Evolutionary conservation across 2,797 vertebrate genomes (phyloP).

Genomic region (Chiroxiphia lanceolata): DNA sequence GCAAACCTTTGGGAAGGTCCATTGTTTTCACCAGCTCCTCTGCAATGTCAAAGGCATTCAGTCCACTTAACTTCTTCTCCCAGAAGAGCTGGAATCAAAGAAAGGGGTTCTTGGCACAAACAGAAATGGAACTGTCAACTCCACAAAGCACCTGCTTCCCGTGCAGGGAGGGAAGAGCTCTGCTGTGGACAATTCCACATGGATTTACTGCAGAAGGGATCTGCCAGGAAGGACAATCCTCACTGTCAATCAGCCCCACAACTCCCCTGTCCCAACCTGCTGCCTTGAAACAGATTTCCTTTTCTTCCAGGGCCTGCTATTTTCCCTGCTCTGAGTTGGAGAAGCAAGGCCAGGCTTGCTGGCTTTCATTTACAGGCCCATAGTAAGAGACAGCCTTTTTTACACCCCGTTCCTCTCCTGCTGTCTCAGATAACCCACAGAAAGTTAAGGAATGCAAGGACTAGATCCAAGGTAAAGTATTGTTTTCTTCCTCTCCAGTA

Average conservation of each 20-base stretch:
- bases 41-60: constrained; percentile 96
- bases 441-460: not conserved
- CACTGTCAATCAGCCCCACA: not conserved
- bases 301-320: not conserved
- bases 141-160: not conserved
- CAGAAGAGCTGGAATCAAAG: constrained; percentile 88
- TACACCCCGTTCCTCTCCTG: not conserved
- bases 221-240: not conserved
- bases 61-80: constrained; percentile 96
- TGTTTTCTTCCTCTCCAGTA: not conserved
- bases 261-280: not conserved
- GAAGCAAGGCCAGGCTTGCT: not conserved
- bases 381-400: not conserved
- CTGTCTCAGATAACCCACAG: not conserved
- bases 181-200: not conserved
- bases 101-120: not conserved
- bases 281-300: not conserved
- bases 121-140: not conserved
- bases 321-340: not conserved
- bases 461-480: not conserved
- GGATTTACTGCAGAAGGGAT: not conserved
- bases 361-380: not conserved
- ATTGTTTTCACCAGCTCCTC: constrained; percentile 98
- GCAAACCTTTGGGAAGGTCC: constrained; percentile 96
- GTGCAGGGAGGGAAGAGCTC: not conserved